Conservation (phyloP, 2,113 vertebrate genomes). For the Calidris pugnax region DNA sequence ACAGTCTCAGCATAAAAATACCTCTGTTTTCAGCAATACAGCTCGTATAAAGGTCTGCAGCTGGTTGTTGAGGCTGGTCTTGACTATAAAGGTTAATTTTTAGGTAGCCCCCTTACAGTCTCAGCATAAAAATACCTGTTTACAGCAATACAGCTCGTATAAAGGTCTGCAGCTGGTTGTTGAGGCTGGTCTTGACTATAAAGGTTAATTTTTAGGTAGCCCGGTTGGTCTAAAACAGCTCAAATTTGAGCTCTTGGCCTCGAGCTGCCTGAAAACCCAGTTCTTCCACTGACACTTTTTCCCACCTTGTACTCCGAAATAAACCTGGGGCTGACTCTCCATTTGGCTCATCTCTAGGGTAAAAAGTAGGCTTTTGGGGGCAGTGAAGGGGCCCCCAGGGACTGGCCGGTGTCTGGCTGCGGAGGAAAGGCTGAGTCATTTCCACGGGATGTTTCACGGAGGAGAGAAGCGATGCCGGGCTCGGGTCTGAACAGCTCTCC, state of each 20-base stretch:
- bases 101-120: not conserved
- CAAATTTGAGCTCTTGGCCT: not conserved
- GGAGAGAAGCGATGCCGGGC: constrained; percentile 24
- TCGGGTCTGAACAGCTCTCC: constrained; percentile 29
- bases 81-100: not conserved
- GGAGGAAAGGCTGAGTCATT: constrained; percentile 56
- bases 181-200: not conserved
- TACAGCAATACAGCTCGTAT: not conserved
- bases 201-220: not conserved
- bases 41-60: not conserved
- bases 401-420: not conserved
- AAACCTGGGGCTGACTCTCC: not conserved
- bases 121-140: not conserved
- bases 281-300: not conserved
- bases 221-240: not conserved
- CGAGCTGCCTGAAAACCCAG: not conserved
- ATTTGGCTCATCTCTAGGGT: not conserved
- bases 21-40: not conserved
- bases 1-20: not conserved
- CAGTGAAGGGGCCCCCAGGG: not conserved
- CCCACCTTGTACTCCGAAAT: not conserved
- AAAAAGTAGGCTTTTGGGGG: not conserved
- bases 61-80: not conserved
- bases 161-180: not conserved
- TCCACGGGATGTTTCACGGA: not conserved